Evolutionary conservation across 2,888 invertebrate species (phyloP), one percentile per base, ranked within the genome.

Genomic region (Belgica antarctica): DNA sequence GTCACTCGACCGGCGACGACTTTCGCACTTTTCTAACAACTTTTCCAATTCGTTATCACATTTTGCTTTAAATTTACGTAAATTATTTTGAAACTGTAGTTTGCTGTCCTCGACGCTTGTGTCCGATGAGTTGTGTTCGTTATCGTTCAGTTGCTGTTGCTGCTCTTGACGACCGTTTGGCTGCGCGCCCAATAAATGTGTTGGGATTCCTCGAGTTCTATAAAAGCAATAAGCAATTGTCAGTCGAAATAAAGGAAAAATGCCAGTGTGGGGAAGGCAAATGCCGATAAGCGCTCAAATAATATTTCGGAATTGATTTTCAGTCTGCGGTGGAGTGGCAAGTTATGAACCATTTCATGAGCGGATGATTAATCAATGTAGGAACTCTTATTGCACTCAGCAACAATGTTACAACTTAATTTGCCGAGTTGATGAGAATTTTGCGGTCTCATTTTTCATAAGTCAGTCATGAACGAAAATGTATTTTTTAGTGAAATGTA

Each of bases 161-260:
- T 5, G 10, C 22, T 61, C 24, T 61, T 57, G 69, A n/a, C 27
- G 62, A 27, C 57, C 62, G 27, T 52, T 47, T 61, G 62, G 71
- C 27, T 68, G 66, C 59, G 76, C 74, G 25, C 76, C 76, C 74
- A 82, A 76, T 72, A 81, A 76, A 74, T 82, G 80, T 25, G 81
- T 81, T 27, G 84, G 81, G 74, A 83, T 81, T 66, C 83, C 83
- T 73, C 83, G 82, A 1, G 74, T 75, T 72, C 78, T 77, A 66
- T 41, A 46, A 46, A 46, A n/a, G n/a, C n/a, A n/a, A n/a, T n/a
- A 70, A 34, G 34, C 34, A 34, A 34, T 34, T 34, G 7, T 34
- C 17, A 63, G 19, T n/a, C n/a, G n/a, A n/a, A n/a, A n/a, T n/a
- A 12, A 34, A 34, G 7, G 34, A 34, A 34, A 34, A 34, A 34